Percentiles rank a stretch among this genome's conserved stretches.
Evolutionary conservation across 2,113 vertebrate genomes (phyloP).

Genomic region (Diadophis punctatus): DNA sequence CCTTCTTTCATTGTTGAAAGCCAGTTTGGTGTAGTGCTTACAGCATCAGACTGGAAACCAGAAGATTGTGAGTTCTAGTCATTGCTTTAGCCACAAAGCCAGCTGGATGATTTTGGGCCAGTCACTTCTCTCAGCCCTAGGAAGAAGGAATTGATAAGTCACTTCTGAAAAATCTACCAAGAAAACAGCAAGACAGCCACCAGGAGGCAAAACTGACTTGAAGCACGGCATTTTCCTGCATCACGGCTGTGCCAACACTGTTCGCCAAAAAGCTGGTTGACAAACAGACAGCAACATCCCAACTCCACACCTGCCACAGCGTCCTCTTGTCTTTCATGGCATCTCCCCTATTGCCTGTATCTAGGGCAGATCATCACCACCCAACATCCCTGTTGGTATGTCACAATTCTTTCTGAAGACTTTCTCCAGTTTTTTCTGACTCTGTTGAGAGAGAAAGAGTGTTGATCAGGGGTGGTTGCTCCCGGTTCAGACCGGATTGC

Average conservation of each 20-base stretch:
- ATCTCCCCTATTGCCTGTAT: background rate
- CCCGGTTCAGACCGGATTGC: too few species aligned
- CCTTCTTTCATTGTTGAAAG: background rate
- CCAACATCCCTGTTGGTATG: background rate
- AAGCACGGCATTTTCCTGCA: background rate
- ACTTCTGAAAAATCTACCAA: background rate
- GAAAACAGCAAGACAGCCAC: background rate
- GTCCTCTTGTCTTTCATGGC: background rate
- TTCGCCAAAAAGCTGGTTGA: background rate
- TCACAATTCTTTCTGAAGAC: background rate
- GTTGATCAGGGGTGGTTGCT: too few species aligned
- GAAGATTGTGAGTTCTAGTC: background rate
- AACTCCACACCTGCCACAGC: background rate
- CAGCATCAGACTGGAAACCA: background rate
- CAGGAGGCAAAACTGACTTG: background rate
- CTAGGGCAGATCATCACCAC: background rate
- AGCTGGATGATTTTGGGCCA: background rate
- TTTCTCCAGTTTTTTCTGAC: background rate
- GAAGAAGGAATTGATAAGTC: background rate
- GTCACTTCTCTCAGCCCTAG: background rate
- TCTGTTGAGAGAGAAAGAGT: background rate
- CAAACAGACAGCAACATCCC: background rate
- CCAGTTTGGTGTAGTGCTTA: background rate
- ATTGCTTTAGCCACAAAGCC: background rate
- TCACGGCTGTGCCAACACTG: background rate